Percentiles rank a stretch among this genome's conserved stretches.
phyloP scores from a whole-genome alignment of 1,140 invertebrate genomes.

The Trichonephila inaurata region DNA sequence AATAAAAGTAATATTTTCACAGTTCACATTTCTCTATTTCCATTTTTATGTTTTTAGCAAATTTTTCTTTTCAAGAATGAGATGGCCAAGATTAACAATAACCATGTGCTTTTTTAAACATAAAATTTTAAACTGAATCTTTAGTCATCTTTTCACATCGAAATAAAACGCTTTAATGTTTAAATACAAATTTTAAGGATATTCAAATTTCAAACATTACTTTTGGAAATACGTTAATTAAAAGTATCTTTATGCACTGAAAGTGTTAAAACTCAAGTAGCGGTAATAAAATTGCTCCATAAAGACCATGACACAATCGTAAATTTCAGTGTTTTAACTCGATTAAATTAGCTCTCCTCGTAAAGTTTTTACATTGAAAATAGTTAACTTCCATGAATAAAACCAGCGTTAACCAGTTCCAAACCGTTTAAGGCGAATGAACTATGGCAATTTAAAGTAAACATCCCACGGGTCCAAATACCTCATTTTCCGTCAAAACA shows the following conservation, averaged over 20 bases:
- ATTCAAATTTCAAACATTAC: too few relatives aligned
- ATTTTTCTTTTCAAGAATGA: too few relatives aligned
- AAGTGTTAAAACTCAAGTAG: constrained; percentile 4
- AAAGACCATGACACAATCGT: not conserved
- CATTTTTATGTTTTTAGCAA: too few relatives aligned
- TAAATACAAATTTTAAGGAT: too few relatives aligned
- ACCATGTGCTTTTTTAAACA: too few relatives aligned
- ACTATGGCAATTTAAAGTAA: constrained; percentile 50
- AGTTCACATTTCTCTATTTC: too few relatives aligned
- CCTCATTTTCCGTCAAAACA: constrained; percentile 20
- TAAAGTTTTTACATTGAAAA: not conserved
- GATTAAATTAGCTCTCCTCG: not conserved
- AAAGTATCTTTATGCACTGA: not conserved
- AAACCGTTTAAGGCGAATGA: constrained; percentile 36
- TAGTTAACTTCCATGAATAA: not conserved
- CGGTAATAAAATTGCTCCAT: not conserved
- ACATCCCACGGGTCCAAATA: constrained; percentile 18
- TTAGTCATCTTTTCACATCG: too few relatives aligned
- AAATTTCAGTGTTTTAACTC: constrained; percentile 4
- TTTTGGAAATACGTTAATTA: not conserved
- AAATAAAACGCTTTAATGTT: too few relatives aligned
- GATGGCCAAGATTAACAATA: too few relatives aligned
- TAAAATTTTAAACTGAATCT: too few relatives aligned
- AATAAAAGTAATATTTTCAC: too few relatives aligned
- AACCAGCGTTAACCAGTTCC: not conserved